These are phyloP conservation scores for Forbesichthys papilliferus DNA, from an alignment of 2,113 vertebrate species.

Conservation along the genomic window DNA sequence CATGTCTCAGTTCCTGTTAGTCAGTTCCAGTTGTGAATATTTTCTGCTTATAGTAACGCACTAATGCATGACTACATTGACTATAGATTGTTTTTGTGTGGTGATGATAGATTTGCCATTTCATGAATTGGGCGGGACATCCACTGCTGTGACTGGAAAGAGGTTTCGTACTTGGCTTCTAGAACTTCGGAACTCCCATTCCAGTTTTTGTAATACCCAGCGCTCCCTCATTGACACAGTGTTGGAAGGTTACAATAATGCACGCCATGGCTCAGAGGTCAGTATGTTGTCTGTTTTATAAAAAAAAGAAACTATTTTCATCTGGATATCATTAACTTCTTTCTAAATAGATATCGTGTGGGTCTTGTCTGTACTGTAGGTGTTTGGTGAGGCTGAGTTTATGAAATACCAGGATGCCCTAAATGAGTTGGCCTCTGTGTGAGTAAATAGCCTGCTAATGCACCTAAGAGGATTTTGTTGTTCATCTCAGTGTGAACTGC, in stretches of 20 bases:
- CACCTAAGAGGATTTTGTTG: background rate
- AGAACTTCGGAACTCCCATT: conserved; percentile 83
- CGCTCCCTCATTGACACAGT: conserved; percentile 83
- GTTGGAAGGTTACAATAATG: conserved; percentile 88
- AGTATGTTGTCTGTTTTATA: conserved; percentile 1
- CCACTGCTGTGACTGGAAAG: conserved; percentile 84
- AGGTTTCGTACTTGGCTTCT: conserved; percentile 87
- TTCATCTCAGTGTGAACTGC: conserved; percentile 50
- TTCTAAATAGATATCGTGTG: background rate
- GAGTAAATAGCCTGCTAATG: conserved; percentile 62
- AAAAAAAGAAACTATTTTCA: background rate
- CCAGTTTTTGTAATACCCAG: conserved; percentile 78
- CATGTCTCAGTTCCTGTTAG: background rate
- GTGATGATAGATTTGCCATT: conserved; percentile 84
- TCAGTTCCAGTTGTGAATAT: background rate
- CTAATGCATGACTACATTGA: background rate
- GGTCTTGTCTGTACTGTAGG: conserved; percentile 60
- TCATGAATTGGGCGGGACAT: conserved; percentile 76
- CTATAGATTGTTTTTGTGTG: conserved; percentile 1
- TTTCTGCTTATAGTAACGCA: background rate
- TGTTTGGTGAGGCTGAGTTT: conserved; percentile 87
- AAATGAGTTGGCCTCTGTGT: conserved; percentile 85
- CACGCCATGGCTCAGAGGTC: conserved; percentile 90
- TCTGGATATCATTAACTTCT: background rate
- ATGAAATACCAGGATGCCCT: conserved; percentile 87